Conservation (phyloP, 2,888 invertebrate genomes). For the Bhutanitis thaidina region DNA sequence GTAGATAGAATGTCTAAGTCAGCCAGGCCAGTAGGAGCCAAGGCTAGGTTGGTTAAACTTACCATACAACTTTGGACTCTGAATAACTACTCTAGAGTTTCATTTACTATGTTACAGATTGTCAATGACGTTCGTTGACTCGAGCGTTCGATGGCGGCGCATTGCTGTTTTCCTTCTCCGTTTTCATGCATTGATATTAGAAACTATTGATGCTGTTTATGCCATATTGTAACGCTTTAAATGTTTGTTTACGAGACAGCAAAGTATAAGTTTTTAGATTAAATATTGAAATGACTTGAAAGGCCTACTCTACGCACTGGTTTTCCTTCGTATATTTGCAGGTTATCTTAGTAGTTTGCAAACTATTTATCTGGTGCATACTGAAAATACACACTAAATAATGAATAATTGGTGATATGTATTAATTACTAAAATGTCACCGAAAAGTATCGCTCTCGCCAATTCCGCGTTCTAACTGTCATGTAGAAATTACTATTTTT, state of each 20-base stretch:
- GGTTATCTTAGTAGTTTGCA: too few species aligned
- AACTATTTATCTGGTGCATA: too few species aligned
- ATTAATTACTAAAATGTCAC: background rate
- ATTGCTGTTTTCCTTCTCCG: conserved; percentile 78
- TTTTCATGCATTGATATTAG: conserved; percentile 78
- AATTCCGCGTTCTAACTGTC: conserved; percentile 47
- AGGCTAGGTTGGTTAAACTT: conserved; percentile 64
- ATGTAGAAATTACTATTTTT: conserved; percentile 53
- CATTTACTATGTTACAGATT: conserved; percentile 33
- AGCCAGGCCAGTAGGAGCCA: conserved; percentile 79
- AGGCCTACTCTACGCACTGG: background rate
- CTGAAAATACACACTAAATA: too few species aligned
- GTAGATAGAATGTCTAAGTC: conserved; percentile 81
- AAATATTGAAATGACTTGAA: conserved; percentile 7
- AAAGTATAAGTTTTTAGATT: conserved; percentile 15
- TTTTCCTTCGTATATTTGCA: conserved; percentile 8
- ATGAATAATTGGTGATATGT: background rate
- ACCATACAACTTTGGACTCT: conserved; percentile 43
- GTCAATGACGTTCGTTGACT: conserved; percentile 80
- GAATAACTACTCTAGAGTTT: conserved; percentile 32
- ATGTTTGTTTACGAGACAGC: conserved; percentile 26
- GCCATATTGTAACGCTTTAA: conserved; percentile 33
- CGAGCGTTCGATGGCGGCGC: conserved; percentile 74
- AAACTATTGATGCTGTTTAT: conserved; percentile 63
- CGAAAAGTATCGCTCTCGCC: background rate